Evolutionary conservation across 1,140 invertebrate species (phyloP), one percentile per base, ranked within the genome.

Genomic region (Heterodera carotae): DNA sequence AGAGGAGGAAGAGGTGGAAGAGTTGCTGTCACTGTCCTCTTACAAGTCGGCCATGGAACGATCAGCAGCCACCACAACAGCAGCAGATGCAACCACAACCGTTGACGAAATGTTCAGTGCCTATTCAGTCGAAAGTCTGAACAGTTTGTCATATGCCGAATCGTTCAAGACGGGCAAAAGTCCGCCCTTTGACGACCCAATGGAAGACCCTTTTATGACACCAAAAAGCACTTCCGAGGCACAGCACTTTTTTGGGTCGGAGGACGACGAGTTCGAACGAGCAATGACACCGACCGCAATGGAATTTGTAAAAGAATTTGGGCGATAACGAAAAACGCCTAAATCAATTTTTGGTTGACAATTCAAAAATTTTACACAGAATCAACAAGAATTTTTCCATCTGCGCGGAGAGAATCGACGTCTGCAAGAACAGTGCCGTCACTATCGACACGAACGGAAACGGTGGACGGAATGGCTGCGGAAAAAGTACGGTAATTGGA

Each of bases 11-110:
- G 82, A 83, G 64, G 66, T 68, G n/a, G 62, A 34, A 7, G 82
- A 83, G n/a, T 15, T 78, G n/a, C 56, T 78, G 7, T 83, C 82
- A 5, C 33, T 84, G 34, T 76, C 77, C 59, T 86, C 84, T 22
- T 84, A 84, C 72, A 84, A 84, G 68, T 84, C 83, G 18, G 83
- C 83, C 27, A 76, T 70, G 27, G 76, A 48, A 18, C 34, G 82
- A 6, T 83, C 74, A 48, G 60, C n/a, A n/a, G 6, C 34, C 59
- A 39, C 8, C 12, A 62, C 33, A 43, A 6, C 27, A 74, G 18
- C 27, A 29, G n/a, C n/a, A n/a, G n/a, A n/a, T n/a, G n/a, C 29
- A 60, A 72, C n/a, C 1, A 33, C 18, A 18, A 71, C n/a, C 36
- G 64, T 62, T 73, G 15, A 29, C 2, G 62, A 43, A 33, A 25